Evolutionary conservation across 1,140 invertebrate species (phyloP), one percentile per base, ranked within the genome.

Genomic region (Anthonomus grandis): DNA sequence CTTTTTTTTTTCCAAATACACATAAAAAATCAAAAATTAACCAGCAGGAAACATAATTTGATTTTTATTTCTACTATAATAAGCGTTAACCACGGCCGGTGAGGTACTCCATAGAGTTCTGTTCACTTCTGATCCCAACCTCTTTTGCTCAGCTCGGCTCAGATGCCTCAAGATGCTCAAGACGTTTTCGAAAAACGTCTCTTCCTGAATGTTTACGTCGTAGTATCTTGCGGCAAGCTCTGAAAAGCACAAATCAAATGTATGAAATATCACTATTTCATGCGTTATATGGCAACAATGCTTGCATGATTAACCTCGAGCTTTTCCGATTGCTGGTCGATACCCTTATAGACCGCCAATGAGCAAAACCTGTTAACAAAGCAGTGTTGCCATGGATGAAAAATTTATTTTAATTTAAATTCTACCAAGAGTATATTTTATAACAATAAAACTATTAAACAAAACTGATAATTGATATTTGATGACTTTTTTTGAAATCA

Each of bases 1-100:
- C n/a, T n/a, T n/a, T n/a, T n/a, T n/a, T n/a, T n/a, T n/a, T n/a
- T 34, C 10, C 21, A 44, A 10, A 19, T 2, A 19, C n/a, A 18
- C 19, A 22, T 21, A 21, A 44, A 1, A 19, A 2, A 44, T 44
- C 37, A 45, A 8, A 10, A 45, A 53, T 13, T 49, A 10, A 51
- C 62, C 62, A 9, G 62, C 62, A 8, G 62, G 62, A 52, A 64
- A 64, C 59, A 64, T 92, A 53, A 97, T 97, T 74, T 96, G 92
- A 74, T 97, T 97, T 65, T 91, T 93, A 69, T 95, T 95, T 12
- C 93, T 86, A 67, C 87, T 93, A 69, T 97, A 97, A 71, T 95
- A 97, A 2, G 95, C 94, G 73, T 97, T 97, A 0, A 97, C 92
- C 6, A 95, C 83, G 1, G 93, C 92, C 0, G 93, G 93, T 0